A percentile compares a stretch with the other conserved stretches of the same genome.
phyloP scores from a whole-genome alignment of 2,797 vertebrate genomes.

The Poecilia gillii region DNA sequence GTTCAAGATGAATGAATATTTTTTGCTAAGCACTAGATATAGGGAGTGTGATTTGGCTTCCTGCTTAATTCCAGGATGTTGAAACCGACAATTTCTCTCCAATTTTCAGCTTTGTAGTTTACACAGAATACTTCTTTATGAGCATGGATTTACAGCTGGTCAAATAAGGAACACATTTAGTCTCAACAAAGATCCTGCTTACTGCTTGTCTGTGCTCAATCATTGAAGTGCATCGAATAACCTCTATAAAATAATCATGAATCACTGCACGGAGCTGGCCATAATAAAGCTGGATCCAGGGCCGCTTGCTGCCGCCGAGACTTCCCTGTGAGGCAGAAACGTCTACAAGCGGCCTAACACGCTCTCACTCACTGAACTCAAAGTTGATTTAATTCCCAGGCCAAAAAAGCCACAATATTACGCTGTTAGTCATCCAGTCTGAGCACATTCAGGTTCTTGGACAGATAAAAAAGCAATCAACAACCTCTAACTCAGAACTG shows the following conservation, averaged over 20 bases:
- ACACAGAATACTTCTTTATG: not conserved
- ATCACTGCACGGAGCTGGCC: constrained; percentile 9
- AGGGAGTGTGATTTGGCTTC: not conserved
- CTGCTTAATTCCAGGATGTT: not conserved
- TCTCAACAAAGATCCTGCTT: constrained; percentile 5
- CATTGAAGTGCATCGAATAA: constrained; percentile 24
- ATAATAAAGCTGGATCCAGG: constrained; percentile 25
- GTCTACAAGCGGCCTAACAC: constrained; percentile 11
- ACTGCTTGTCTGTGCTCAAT: constrained; percentile 15
- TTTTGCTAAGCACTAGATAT: not conserved
- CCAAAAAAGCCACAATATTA: constrained; percentile 46
- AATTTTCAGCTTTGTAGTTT: not conserved
- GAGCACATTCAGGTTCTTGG: constrained; percentile 41
- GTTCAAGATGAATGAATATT: not conserved
- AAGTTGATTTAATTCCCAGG: constrained; percentile 46
- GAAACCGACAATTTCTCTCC: not conserved
- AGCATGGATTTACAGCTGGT: not conserved
- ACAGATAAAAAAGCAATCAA: constrained; percentile 67
- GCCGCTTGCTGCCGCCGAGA: constrained; percentile 22
- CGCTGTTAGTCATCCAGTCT: constrained; percentile 53
- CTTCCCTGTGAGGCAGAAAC: constrained; percentile 34
- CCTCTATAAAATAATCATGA: constrained; percentile 16
- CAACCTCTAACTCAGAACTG: constrained; percentile 38
- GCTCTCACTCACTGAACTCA: constrained; percentile 29
- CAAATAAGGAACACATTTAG: not conserved